Evolutionary conservation across 2,113 vertebrate species (phyloP), one percentile per base, ranked within the genome.

Genomic region (Pseudorectes ferrugineus): DNA sequence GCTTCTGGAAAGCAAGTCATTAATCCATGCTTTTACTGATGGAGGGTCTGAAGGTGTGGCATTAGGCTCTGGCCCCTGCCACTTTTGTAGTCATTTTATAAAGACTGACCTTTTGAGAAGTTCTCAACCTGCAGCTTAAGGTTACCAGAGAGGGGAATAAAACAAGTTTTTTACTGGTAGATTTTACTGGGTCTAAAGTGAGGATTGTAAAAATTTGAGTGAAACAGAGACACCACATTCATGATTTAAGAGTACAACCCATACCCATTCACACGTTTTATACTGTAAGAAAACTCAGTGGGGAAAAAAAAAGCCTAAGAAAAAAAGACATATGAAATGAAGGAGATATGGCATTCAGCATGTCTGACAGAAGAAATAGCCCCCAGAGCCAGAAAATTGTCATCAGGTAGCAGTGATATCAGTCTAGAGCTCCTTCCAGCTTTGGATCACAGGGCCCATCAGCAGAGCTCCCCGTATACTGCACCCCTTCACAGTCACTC

Each of bases 361-460:
- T 96, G 85, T 94, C 92, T 96, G 94, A 92, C 85, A 96, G 89
- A 94, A 95, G 93, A 88, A 95, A 88, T 94, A 86, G 38, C 90
- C 90, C 81, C 55, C 45, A 83, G 93, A 97, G 95, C 92, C 90
- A 90, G 90, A 72, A 97, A 96, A 95, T 95, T 96, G 92, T 94
- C 88, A 93, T 97, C 84, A 83, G 92, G 90, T 93, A 90, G 93
- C 90, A 93, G 55, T 80, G 95, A 85, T 95, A 95, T 1, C 95
- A 94, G 92, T 58, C 72, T 94, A 93, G 79, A 95, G 76, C 75
- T 97, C 94, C 68, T 96, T 97, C 95, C 95, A 96, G 95, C 94
- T 96, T 83, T 94, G 85, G 78, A 96, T 96, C 93, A 95, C n/a
- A 9, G 81, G 82, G 88, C 92, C 92, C 72, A 93, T 94, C 96